Percentiles rank a stretch among this genome's conserved stretches.
phyloP scores from a whole-genome alignment of 2,797 vertebrate species.

The Enteromius viviparus region DNA sequence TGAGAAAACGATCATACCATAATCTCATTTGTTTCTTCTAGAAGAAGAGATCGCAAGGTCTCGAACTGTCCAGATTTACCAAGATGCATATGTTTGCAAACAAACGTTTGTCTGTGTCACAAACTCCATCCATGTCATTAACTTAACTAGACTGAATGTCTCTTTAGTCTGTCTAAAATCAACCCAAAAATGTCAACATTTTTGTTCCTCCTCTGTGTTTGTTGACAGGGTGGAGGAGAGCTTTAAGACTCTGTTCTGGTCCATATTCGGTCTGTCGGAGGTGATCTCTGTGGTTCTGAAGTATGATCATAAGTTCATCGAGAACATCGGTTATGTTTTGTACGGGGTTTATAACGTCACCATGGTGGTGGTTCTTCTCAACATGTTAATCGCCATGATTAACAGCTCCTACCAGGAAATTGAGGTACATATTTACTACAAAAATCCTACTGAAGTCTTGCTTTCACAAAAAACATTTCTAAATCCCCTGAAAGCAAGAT shows the following conservation, averaged over 20 bases:
- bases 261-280: conserved; percentile 96
- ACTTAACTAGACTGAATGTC: background rate
- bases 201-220: conserved; percentile 34
- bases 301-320: conserved; percentile 97
- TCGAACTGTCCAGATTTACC: background rate
- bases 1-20: background rate
- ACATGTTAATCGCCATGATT: conserved; percentile 99
- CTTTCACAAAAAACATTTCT: background rate
- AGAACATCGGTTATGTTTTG: conserved; percentile 95
- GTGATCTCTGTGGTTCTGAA: conserved; percentile 98
- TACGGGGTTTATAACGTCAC: conserved; percentile 97
- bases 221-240: conserved; percentile 92
- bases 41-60: background rate
- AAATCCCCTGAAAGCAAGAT: background rate
- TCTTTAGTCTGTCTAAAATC: background rate
- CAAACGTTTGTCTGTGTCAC: background rate
- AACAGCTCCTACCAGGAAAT: conserved; percentile 99
- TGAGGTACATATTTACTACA: conserved; percentile 79
- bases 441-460: background rate
- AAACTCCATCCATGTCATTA: background rate
- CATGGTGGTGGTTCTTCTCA: conserved; percentile 98
- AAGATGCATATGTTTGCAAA: background rate
- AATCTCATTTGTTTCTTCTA: background rate
- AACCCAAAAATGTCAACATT: background rate
- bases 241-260: conserved; percentile 98